These are phyloP conservation scores for Microctenopoma lineatum DNA, from an alignment of 2,797 vertebrate species.

Conservation along the genomic window DNA sequence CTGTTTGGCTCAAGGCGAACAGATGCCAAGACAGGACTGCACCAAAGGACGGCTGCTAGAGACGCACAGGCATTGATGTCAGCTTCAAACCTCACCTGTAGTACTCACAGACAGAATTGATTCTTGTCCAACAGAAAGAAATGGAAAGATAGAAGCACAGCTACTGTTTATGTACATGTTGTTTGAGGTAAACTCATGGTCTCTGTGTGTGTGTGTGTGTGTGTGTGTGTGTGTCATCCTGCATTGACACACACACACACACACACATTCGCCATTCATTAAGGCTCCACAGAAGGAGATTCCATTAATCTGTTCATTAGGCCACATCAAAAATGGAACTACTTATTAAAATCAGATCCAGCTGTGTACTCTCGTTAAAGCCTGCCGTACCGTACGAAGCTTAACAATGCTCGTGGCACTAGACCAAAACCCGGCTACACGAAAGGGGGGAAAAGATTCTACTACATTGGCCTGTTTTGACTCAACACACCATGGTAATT, in stretches of 20 bases:
- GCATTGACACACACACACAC: constrained; percentile 30
- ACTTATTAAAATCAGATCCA: constrained; percentile 87
- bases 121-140: constrained; percentile 74
- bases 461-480: constrained; percentile 77
- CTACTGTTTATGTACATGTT: constrained; percentile 77
- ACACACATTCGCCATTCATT: constrained; percentile 79
- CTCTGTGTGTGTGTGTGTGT: constrained; percentile 31
- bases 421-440: constrained; percentile 77
- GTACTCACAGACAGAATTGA: constrained; percentile 76
- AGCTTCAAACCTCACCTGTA: constrained; percentile 86
- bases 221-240: constrained; percentile 17
- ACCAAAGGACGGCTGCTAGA: constrained; percentile 75
- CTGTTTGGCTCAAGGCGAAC: constrained; percentile 79
- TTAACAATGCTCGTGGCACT: constrained; percentile 84
- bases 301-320: constrained; percentile 89
- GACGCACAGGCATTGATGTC: constrained; percentile 79
- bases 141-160: constrained; percentile 53
- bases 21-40: constrained; percentile 81
- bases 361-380: constrained; percentile 85
- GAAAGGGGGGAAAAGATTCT: constrained; percentile 58
- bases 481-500: constrained; percentile 75
- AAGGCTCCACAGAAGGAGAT: constrained; percentile 84
- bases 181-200: constrained; percentile 72
- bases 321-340: constrained; percentile 85
- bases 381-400: constrained; percentile 65